Base-by-base conservation (phyloP, 2,888 invertebrate genomes). In the Amphipyra tragopoginis region DNA sequence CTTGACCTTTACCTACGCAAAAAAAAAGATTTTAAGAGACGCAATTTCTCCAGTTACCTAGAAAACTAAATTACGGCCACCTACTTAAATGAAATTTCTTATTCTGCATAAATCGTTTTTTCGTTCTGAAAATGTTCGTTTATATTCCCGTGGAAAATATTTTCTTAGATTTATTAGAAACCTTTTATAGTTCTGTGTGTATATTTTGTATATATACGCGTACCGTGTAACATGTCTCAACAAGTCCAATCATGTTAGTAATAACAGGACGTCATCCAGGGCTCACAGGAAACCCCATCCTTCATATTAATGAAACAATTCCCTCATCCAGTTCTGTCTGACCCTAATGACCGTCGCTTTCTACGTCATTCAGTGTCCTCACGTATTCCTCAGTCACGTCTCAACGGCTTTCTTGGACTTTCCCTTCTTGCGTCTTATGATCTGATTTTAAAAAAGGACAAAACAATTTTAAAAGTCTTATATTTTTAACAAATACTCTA, bases 241-340 rank as follows among this genome's bases (percentile, higher is more conserved):
- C 42, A 54, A 44, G 33, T 36, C 34, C 47, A 36, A 38, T 29
- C 6, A 13, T 47, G 26, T 33, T 33, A 15, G 43, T 44, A 26
- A 14, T 40, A 38, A 34, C 39, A 43, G 21, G 45, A 52, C 55
- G 21, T 15, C 38, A 61, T 61, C 42, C 39, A 45, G 43, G 40
- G 47, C 63, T 55, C 39, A 11, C 40, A 69, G 62, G 59, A 54
- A 60, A 53, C 8, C 63, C 58, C 49, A 49, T 68, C 53, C 62
- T 74, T 52, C 52, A 67, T 52, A 65, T 65, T 68, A 69, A 66
- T 74, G 55, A 66, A 73, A 68, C 48, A 53, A 72, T 75, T 72
- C 72, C 62, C 67, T 75, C 54, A 65, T 70, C 74, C 45, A 56
- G 26, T 7, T 53, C 26, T 39, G 29, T 53, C 26, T 39, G 29